Conservation (phyloP, 1,140 invertebrate species). For the Heliconius hermathena region DNA sequence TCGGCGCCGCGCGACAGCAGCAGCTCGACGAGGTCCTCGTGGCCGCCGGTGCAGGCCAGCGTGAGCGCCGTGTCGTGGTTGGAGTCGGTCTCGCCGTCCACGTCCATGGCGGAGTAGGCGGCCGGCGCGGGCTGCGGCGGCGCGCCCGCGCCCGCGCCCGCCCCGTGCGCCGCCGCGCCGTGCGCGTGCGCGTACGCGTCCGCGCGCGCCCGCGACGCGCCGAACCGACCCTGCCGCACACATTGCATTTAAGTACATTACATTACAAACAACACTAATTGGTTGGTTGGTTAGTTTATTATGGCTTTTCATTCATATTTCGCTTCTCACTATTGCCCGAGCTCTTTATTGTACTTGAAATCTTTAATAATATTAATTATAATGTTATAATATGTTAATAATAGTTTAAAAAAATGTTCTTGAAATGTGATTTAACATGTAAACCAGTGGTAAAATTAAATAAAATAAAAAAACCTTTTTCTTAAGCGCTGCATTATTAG, state of each 20-base stretch:
- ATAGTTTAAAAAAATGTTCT: too few relatives aligned
- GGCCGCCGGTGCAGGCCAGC: constrained; percentile 97
- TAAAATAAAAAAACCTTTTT: constrained; percentile 61
- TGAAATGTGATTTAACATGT: too few relatives aligned
- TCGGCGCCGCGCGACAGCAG: constrained; percentile 94
- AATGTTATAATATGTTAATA: too few relatives aligned
- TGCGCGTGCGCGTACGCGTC: constrained; percentile 46
- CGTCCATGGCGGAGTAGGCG: constrained; percentile 89
- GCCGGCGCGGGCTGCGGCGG: constrained; percentile 78
- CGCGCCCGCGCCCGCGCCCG: constrained; percentile 63
- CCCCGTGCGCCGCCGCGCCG: constrained; percentile 74
- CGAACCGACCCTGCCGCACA: constrained; percentile 51
- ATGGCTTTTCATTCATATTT: too few relatives aligned
- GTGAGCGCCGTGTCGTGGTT: constrained; percentile 99
- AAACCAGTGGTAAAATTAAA: too few relatives aligned
- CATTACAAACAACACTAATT: too few relatives aligned
- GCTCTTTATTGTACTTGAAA: too few relatives aligned
- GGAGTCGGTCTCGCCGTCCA: constrained; percentile 98
- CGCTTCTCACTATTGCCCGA: too few relatives aligned
- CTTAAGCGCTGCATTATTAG: constrained; percentile 53
- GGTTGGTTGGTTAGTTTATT: too few relatives aligned
- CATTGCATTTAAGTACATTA: neutral
- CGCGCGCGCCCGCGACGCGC: constrained; percentile 41
- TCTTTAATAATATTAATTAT: too few relatives aligned
- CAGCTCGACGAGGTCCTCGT: constrained; percentile 96